Base-by-base conservation (phyloP, 2,797 vertebrate genomes). In the Selene dorsalis region DNA sequence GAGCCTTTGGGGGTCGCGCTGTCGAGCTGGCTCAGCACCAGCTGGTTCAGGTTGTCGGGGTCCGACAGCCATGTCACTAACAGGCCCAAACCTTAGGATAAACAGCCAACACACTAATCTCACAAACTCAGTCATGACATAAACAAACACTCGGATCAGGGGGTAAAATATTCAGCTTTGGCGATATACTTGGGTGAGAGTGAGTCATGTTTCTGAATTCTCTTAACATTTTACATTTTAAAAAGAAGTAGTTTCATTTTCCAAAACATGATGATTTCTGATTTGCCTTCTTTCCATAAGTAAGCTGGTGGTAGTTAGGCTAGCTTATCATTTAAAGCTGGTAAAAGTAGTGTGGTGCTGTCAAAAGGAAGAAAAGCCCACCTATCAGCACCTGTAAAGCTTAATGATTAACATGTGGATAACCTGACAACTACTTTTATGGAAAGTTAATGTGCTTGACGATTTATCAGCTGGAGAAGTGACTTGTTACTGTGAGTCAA, bases 31-130 rank as follows among this genome's bases (percentile, higher is more conserved):
- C 83, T 92, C 82, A 95, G 91, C 75, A 95, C 88, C 87, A 95
- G 85, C 84, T 94, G 94, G 91, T 96, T 95, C 62, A 96, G 89
- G 79, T 93, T 95, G 91, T 95, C 93, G 1, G 95, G 94, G 79
- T 95, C 91, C 11, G 93, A 95, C 17, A 95, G 90, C 92, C 89
- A 94, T 13, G 75, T 85, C 69, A 96, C 94, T 80, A 95, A 20
- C 26, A 84, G 80, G 64, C 89, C 92, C 76, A 95, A 66, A 22
- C 86, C 95, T 96, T 77, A 20, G 77, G 70, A 53, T 38, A 72
- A 71, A 83, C 47, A 80, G 53, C 30, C 61, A 55, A n/a, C 35
- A 63, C 13, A 3, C 8, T 59, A 3, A 68, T 50, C 22, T 32
- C 3, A 32, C 10, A 38, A 6, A 41, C 28, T 14, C 38, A 6